Conservation (phyloP, 2,797 vertebrate species). For the Poecilia gillii region DNA sequence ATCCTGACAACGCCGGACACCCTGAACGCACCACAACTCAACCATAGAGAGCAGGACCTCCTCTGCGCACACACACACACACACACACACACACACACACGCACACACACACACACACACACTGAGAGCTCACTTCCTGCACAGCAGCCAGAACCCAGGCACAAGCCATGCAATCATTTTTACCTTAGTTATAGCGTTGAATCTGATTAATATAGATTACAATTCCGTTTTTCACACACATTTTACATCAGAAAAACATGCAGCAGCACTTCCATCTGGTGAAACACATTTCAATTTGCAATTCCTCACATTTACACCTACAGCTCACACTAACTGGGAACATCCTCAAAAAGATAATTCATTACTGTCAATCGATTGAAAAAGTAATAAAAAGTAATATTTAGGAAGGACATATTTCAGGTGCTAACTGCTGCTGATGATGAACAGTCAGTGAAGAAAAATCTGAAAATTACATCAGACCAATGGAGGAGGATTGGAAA, state of each 20-base stretch:
- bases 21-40: conserved; percentile 58
- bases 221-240: neutral
- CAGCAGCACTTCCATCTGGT: neutral
- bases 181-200: neutral
- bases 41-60: conserved; percentile 18
- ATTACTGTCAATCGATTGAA: neutral
- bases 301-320: neutral
- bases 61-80: neutral
- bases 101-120: neutral
- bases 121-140: conserved; percentile 23
- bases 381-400: neutral
- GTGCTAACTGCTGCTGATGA: neutral
- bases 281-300: conserved; percentile 1
- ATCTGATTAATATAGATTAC: neutral
- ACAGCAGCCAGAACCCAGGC: conserved; percentile 42
- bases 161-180: neutral
- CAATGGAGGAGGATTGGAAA: neutral
- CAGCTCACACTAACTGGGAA: neutral
- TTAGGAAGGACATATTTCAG: neutral
- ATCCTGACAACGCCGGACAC: conserved; percentile 54
- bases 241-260: neutral
- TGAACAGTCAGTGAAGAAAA: neutral
- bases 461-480: neutral
- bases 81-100: no score
- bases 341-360: neutral